phyloP scores from a whole-genome alignment of 2,113 vertebrate species.

The Embiotoca jacksoni region DNA sequence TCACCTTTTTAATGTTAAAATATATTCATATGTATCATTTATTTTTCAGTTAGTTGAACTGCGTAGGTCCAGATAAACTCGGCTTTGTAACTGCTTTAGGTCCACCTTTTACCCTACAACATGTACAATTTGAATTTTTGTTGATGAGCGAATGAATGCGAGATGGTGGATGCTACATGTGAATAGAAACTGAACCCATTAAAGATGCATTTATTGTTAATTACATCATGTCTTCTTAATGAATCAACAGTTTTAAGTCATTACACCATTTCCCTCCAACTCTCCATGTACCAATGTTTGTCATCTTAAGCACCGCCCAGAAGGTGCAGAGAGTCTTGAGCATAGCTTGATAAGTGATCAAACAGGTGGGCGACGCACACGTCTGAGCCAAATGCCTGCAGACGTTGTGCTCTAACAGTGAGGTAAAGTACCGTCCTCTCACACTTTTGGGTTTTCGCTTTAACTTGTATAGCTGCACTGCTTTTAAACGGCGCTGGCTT shows the following conservation, averaged over 20 bases:
- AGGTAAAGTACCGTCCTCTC: constrained; percentile 44
- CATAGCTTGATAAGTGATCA: constrained; percentile 39
- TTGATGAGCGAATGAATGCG: constrained; percentile 50
- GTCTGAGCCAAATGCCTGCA: constrained; percentile 40
- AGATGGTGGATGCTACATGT: constrained; percentile 44
- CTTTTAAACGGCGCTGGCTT: too few species aligned
- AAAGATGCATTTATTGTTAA: constrained; percentile 67
- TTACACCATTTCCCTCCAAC: not conserved
- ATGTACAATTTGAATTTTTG: constrained; percentile 35
- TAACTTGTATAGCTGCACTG: not conserved
- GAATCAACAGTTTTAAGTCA: too few species aligned
- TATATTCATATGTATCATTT: constrained; percentile 35
- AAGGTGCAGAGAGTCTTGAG: constrained; percentile 22
- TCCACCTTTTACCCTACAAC: constrained; percentile 29
- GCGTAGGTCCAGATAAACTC: constrained; percentile 9
- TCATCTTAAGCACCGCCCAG: constrained; percentile 61
- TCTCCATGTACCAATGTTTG: not conserved
- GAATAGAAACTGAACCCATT: constrained; percentile 56
- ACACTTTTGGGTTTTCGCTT: not conserved
- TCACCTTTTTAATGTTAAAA: constrained; percentile 22
- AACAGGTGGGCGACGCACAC: constrained; percentile 20
- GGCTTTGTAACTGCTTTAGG: constrained; percentile 26
- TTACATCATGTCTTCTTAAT: not conserved
- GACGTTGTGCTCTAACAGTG: constrained; percentile 22
- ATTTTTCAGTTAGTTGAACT: constrained; percentile 23